phyloP scores from a whole-genome alignment of 2,888 invertebrate genomes.

The Eupithecia insigniata region DNA sequence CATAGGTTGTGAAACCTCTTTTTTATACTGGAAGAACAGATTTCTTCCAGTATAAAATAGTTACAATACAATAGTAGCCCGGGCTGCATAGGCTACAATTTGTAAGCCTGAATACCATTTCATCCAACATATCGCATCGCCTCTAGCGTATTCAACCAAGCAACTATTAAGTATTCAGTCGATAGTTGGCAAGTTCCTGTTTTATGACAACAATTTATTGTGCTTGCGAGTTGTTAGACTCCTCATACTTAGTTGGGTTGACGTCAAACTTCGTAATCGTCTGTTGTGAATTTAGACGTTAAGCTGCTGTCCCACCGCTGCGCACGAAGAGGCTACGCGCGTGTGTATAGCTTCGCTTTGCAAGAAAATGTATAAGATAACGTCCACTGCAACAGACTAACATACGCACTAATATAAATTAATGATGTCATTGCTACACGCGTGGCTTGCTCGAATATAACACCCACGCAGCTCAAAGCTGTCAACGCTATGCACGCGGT shows the following conservation, averaged over 20 bases:
- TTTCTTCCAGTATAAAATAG: no score
- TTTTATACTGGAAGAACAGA: not conserved
- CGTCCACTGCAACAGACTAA: no score
- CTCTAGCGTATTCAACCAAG: constrained; percentile 22
- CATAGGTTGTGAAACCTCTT: not conserved
- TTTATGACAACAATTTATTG: constrained; percentile 44
- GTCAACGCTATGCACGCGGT: no score
- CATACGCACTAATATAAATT: no score
- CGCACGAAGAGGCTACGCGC: no score
- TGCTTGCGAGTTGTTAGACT: constrained; percentile 42
- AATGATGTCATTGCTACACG: no score
- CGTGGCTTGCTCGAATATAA: no score
- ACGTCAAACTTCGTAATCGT: constrained; percentile 65
- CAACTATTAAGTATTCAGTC: constrained; percentile 33
- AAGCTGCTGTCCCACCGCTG: no score
- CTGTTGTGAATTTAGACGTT: constrained; percentile 58
- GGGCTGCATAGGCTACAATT: not conserved
- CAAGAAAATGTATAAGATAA: no score
- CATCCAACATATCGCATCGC: constrained; percentile 24
- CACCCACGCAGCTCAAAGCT: no score
- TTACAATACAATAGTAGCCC: no score
- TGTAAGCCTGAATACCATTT: not conserved
- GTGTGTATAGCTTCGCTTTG: no score
- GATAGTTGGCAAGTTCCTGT: constrained; percentile 35
- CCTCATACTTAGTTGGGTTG: constrained; percentile 43